Evolutionary conservation across 2,113 vertebrate genomes (phyloP), one percentile per base, ranked within the genome.

Genomic region (Muntiacus reevesi): DNA sequence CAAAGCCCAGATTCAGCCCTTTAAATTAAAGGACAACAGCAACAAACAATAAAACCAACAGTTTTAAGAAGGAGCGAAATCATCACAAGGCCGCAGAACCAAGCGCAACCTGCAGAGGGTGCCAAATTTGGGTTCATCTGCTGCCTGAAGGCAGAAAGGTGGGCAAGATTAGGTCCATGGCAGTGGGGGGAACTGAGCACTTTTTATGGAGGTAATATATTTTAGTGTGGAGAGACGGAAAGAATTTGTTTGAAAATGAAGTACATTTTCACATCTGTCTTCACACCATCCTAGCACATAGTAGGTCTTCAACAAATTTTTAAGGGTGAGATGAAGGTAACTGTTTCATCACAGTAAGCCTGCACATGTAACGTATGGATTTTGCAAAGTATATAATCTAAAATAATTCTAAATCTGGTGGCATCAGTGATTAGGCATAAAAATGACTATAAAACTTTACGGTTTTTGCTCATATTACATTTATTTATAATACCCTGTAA

Each of bases 31-130:
- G n/a, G 89, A 87, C 33, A 94, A 50, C 23, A 52, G 85, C 3
- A 86, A 74, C 57, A 89, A 94, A 81, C 54, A 82, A 60, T 47
- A 57, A 78, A 71, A 45, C 28, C 55, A 91, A 6, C 12, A 21
- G n/a, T 71, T 94, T 96, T 89, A 40, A 40, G 87, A 79, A 60
- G 57, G 11, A 59, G 21, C n/a, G 15, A 60, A 85, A 43, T 19
- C 84, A 81, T 45, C 59, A 45, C 55, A 40, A 67, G 60, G 10
- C 1, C 50, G 76, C 90, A 96, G 82, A 90, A 83, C 64, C 47
- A 36, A 86, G 7, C 43, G 33, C 91, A 84, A 62, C n/a, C 96
- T 97, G 79, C 86, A 97, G 95, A 59, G 89, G 96, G 94, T 74
- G 81, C 97, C 54, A 97, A 82, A 92, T 87, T 84, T 55, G 95